phyloP scores from a whole-genome alignment of 2,113 vertebrate species.

The Leptobrachium ailaonicum region DNA sequence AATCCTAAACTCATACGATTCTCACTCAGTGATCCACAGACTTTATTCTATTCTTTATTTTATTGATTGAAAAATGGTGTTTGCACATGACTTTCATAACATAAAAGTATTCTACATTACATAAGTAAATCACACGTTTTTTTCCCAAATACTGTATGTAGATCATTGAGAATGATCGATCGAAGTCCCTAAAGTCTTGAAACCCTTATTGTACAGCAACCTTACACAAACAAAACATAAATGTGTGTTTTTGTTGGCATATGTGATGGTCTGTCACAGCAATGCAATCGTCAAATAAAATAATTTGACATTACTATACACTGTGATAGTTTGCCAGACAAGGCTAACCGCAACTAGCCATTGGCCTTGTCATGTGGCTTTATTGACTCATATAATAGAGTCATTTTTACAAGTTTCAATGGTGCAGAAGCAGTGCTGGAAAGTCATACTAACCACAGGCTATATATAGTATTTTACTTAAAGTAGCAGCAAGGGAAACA shows the following conservation, averaged over 20 bases:
- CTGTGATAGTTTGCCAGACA: neutral
- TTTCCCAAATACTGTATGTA: too few species aligned
- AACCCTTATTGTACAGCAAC: neutral
- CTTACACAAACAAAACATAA: neutral
- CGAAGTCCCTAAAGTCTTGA: too few species aligned
- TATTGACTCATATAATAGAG: conserved; percentile 1
- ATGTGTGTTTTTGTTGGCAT: neutral
- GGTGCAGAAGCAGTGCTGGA: neutral
- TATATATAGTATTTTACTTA: neutral
- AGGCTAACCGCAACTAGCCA: neutral
- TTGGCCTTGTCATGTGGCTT: neutral
- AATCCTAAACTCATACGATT: too few species aligned
- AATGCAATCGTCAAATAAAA: neutral
- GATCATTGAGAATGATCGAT: too few species aligned
- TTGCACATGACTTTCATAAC: too few species aligned
- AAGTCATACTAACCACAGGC: neutral
- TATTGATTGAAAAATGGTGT: too few species aligned
- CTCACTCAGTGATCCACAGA: too few species aligned
- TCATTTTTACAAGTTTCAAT: neutral
- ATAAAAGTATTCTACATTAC: too few species aligned
- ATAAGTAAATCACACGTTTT: too few species aligned
- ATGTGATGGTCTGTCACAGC: neutral
- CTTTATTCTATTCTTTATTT: too few species aligned
- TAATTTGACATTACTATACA: neutral
- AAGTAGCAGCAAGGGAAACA: too few species aligned